Percentiles rank a stretch among this genome's conserved stretches.
Evolutionary conservation across 2,888 invertebrate genomes (phyloP).

Genomic region (Nephrotoma appendiculata): DNA sequence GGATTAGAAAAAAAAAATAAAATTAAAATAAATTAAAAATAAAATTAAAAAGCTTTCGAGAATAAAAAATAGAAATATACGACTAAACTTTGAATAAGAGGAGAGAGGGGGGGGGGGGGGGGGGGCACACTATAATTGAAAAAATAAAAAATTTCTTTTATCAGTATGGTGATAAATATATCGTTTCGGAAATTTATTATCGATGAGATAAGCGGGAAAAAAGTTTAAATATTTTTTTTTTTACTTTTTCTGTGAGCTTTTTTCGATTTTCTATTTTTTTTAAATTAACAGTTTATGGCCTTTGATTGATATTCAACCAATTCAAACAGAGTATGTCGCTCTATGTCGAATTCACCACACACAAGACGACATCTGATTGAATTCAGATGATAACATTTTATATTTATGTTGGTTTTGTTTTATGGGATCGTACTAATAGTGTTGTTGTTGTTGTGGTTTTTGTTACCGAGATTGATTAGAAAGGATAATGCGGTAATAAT

Average conservation of each 20-base stretch:
- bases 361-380: background rate
- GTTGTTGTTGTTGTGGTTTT: background rate
- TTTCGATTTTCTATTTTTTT: background rate
- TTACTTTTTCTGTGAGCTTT: background rate
- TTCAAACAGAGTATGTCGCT: background rate
- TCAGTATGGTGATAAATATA: background rate
- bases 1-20: background rate
- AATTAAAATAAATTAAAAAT: background rate
- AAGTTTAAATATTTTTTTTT: background rate
- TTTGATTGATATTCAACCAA: background rate
- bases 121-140: background rate
- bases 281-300: background rate
- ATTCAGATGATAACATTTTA: background rate
- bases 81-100: background rate
- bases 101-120: background rate
- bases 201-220: background rate
- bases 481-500: background rate
- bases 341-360: background rate
- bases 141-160: background rate
- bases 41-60: background rate
- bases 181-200: background rate
- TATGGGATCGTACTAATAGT: background rate
- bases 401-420: background rate
- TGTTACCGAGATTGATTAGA: background rate
- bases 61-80: background rate